Base-by-base conservation (phyloP, 2,113 vertebrate genomes). In the Dicaeum eximium region DNA sequence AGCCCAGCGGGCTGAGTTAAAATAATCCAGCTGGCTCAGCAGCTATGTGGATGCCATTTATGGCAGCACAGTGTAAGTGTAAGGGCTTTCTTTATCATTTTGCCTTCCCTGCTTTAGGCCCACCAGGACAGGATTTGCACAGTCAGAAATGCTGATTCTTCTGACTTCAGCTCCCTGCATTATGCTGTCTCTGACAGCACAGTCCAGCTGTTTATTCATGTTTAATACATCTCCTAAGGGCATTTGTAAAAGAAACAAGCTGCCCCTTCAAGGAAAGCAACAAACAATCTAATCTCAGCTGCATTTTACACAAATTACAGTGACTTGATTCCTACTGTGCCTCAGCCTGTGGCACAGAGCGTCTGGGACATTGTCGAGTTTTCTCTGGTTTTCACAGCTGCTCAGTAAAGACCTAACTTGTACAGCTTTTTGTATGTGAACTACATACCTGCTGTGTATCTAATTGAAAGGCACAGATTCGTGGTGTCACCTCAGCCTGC, bases 141-240 rank as follows among this genome's bases (percentile, higher is more conserved):
- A 57, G 40, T 87, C 56, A 95, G 75, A 97, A 96, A 72, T 66
- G 84, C 77, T 94, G 92, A 92, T 95, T 89, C 70, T 80, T 78
- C 73, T 82, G 73, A 47, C 82, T 96, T 93, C 64, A 51, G 8
- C 37, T 96, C 45, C 58, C 33, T 58, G 54, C 64, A 48, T 86
- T 90, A n/a, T 84, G 51, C 78, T 84, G 62, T 90, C 22, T 82
- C 60, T 88, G 72, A 56, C 89, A 94, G 78, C 86, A 67, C 27
- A 80, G 74, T 88, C 86, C 89, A 94, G 92, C 70, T 96, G 91
- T 93, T 93, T 93, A 37, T 87, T 83, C 61, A 77, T 84, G 83
- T 95, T 86, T 93, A 92, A 95, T 94, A 60, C 4, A 2, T n/a
- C 37, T 86, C 92, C 89, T 88, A 64, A 72, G 38, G 92, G 56